Evolutionary conservation across 1,140 invertebrate genomes (phyloP), one percentile per base, ranked within the genome.

Genomic region (Lethrus apterus): DNA sequence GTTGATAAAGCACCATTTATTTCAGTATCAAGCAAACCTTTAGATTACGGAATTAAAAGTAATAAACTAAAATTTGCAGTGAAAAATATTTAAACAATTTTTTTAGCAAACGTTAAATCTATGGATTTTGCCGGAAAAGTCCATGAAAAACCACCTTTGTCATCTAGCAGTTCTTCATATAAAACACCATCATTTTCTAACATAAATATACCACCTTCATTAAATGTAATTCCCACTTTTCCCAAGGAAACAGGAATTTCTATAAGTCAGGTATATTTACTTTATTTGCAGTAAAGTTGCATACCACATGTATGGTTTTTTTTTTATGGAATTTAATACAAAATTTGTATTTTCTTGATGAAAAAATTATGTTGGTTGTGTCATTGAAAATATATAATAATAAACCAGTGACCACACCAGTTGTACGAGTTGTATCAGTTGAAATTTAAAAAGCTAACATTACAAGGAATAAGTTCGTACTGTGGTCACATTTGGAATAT

Each of bases 181-280:
- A 48, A 49, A 34, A 23, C 5, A 20, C 14, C 33, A 14, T 13
- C 31, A 36, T 9, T 30, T 17, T 23, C 38, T 14, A 41, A 41
- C 29, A 26, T 41, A 21, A 21, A 20, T n/a, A 23, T 41, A 4
- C 38, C 38, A 1, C 23, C 38, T 26, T 41, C 38, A 13, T 26
- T 41, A 41, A 41, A 41, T 11, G 38, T 41, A 23, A 26, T 26
- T 41, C 60, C 61, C 4, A 58, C 50, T 36, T 65, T 61, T 56
- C 44, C 51, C 15, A 14, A 51, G 15, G 60, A 64, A 13, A 60
- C 58, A 7, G 59, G 58, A 38, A 47, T 64, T 13, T 63, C 62
- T 17, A 59, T 64, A 41, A 62, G 52, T 50, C 63, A 65, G 60
- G 63, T 65, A 51, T 55, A 21, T n/a, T n/a, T n/a, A n/a, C n/a